Evolutionary conservation across 1,140 invertebrate genomes (phyloP), one percentile per base, ranked within the genome.

Genomic region (Leucophenga varia): DNA sequence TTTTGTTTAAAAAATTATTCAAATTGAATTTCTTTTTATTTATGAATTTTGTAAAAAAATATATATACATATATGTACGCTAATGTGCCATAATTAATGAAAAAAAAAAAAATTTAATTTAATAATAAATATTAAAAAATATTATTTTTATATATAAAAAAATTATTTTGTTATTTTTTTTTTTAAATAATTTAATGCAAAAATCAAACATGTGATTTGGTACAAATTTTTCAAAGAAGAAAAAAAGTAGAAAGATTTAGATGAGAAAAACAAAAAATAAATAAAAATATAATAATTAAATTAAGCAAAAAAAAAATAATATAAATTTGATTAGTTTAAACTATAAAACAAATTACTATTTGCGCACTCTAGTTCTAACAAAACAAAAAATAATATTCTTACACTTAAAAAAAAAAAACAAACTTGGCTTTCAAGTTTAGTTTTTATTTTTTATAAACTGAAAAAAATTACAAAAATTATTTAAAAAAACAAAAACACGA

Each of bases 141-240:
- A 25, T 25, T 25, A 5, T 5, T 5, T 10, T 6, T 25, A n/a
- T n/a, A n/a, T n/a, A n/a, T n/a, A n/a, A n/a, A n/a, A n/a, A n/a
- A n/a, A n/a, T n/a, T n/a, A n/a, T 25, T 25, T 25, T 25, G 32
- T 6, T 35, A 13, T 35, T 5, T 35, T 13, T 8, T 35, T 13
- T 35, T 35, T 35, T 35, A n/a, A n/a, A 35, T 6, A 35, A 8
- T 13, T 35, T n/a, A 35, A 35, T 13, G 16, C 12, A 16, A 35
- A 35, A 35, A 16, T 35, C 32, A 45, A 30, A 45, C 22, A 35
- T 45, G 43, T 45, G 43, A 45, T 45, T 45, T 45, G 43, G 43
- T 45, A 45, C 43, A 45, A 45, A 45, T 45, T 45, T 45, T 43
- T 36, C 34, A 36, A 35, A 35, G 36, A 25, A 25, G 5, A 25